These are phyloP conservation scores for Callospermophilus lateralis DNA, from an alignment of 2,113 vertebrate genomes.

Conservation along the genomic window DNA sequence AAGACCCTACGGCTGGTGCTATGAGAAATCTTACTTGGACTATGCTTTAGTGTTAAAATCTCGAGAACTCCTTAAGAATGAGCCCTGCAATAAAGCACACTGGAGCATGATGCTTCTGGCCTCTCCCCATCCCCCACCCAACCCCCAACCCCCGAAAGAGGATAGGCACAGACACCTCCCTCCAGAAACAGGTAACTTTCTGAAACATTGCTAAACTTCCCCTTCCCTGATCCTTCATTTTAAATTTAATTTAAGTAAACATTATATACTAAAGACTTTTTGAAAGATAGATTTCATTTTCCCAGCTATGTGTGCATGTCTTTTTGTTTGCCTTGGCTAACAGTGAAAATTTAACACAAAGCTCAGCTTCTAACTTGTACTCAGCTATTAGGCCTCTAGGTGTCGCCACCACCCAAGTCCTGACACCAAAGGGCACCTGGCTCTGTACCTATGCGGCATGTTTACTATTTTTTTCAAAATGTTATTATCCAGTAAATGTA, in stretches of 20 bases:
- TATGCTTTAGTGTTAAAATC: background rate
- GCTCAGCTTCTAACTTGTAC: background rate
- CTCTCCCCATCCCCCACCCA: no score
- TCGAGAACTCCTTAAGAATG: background rate
- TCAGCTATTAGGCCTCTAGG: conserved; percentile 75
- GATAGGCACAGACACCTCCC: background rate
- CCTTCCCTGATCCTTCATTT: background rate
- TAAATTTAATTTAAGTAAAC: background rate
- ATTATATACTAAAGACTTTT: background rate
- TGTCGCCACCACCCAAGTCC: conserved; percentile 77
- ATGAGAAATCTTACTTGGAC: background rate
- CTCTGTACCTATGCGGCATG: background rate
- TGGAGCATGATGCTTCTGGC: background rate
- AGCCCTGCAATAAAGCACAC: background rate
- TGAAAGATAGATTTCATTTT: conserved; percentile 10
- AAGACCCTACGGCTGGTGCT: background rate
- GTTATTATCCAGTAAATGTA: background rate
- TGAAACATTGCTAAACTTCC: background rate
- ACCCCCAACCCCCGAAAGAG: background rate
- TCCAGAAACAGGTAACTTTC: background rate
- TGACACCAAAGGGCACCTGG: background rate
- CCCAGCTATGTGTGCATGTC: background rate
- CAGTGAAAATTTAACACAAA: background rate
- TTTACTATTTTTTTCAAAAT: background rate
- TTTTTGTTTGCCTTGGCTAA: background rate